A percentile compares a stretch with the other conserved stretches of the same genome.
phyloP scores from a whole-genome alignment of 2,113 vertebrate species.

The Gulo gulo region DNA sequence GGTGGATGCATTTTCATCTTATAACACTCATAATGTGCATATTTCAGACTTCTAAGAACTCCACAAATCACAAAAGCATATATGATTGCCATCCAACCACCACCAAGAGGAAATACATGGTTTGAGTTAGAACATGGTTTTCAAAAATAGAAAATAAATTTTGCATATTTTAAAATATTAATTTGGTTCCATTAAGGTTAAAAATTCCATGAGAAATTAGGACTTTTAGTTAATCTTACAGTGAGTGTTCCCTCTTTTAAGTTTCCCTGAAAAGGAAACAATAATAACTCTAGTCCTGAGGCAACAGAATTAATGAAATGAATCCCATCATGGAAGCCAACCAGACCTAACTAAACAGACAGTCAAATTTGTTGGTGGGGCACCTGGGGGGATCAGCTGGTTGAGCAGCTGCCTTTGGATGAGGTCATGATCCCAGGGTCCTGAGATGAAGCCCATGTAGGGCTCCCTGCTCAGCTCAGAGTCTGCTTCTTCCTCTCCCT shows the following conservation, averaged over 20 bases:
- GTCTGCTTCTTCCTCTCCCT: background rate
- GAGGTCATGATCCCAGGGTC: background rate
- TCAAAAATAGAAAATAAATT: slow-evolving; percentile 1
- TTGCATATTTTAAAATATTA: slow-evolving; percentile 26
- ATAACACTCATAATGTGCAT: background rate
- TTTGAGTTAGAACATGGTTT: background rate
- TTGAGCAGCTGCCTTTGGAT: background rate
- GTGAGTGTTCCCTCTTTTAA: background rate
- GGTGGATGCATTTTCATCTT: background rate
- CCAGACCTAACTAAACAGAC: background rate
- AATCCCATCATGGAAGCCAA: background rate
- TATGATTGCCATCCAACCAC: background rate
- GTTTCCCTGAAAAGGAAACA: background rate
- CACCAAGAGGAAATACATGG: background rate
- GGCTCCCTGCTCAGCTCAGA: background rate
- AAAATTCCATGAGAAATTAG: slow-evolving; percentile 27
- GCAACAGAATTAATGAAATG: slow-evolving; percentile 5
- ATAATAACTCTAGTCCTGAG: background rate
- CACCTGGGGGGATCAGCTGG: background rate
- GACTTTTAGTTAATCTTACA: background rate
- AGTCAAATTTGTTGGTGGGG: background rate
- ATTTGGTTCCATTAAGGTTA: slow-evolving; percentile 2
- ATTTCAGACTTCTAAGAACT: slow-evolving; percentile 15
- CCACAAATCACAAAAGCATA: background rate
- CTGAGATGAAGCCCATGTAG: background rate